Conservation (phyloP, 2,888 invertebrate genomes). For the Drosophila histrio region DNA sequence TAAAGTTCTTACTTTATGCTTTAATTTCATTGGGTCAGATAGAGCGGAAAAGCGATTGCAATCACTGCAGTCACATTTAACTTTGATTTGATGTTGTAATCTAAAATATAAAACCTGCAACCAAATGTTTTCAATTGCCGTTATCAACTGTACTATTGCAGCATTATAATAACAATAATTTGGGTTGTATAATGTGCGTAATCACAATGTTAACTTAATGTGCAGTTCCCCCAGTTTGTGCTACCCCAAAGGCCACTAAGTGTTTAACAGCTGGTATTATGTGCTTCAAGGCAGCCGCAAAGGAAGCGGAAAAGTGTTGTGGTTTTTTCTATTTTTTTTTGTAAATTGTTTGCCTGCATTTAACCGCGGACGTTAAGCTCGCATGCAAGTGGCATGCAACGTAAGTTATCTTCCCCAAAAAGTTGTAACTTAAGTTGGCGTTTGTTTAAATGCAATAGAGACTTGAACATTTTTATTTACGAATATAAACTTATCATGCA, state of each 20-base stretch:
- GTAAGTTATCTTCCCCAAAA: neutral
- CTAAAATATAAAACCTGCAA: neutral
- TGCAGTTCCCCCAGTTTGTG: neutral
- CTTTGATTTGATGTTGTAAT: slow-evolving; percentile 18
- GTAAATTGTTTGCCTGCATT: slow-evolving; percentile 11
- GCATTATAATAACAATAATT: slow-evolving; percentile 45
- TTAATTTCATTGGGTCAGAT: neutral
- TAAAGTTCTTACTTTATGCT: neutral
- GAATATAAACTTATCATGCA: slow-evolving; percentile 21
- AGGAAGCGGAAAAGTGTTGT: neutral
- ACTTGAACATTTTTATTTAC: slow-evolving; percentile 58
- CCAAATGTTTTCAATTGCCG: slow-evolving; percentile 9
- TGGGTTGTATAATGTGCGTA: slow-evolving; percentile 41
- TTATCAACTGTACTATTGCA: slow-evolving; percentile 6
- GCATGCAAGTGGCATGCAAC: neutral
- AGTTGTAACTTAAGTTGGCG: slow-evolving; percentile 8
- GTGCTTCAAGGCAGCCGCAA: slow-evolving; percentile 21
- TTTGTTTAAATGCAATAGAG: slow-evolving; percentile 38
- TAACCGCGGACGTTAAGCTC: neutral
- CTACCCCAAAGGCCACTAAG: slow-evolving; percentile 25
- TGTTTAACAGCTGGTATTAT: slow-evolving; percentile 55
- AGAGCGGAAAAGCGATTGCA: neutral
- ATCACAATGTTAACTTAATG: slow-evolving; percentile 54
- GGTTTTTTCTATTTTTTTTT: too few relatives aligned
- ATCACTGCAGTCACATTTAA: slow-evolving; percentile 5